Conservation (phyloP, 2,797 vertebrate genomes). For the Catamblyrhynchus diadema region DNA sequence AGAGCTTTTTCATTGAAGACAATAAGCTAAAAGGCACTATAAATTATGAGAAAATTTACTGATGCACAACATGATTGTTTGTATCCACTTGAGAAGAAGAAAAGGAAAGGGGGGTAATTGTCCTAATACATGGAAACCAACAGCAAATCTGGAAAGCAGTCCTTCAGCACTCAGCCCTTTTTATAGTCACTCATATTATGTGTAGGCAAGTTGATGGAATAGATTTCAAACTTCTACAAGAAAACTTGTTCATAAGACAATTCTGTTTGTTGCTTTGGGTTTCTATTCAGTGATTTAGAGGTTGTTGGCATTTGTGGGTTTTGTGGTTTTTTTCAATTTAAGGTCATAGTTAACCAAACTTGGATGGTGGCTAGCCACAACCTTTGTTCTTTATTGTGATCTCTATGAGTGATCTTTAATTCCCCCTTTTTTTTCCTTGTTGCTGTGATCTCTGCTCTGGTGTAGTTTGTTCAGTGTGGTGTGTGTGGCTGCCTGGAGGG, state of each 20-base stretch:
- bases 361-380: neutral
- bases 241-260: neutral
- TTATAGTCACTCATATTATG: neutral
- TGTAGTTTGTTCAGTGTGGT: neutral
- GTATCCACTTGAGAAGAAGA: neutral
- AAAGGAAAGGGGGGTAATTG: neutral
- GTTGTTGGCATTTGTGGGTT: neutral
- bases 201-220: neutral
- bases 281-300: neutral
- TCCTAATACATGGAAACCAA: neutral
- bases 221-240: neutral
- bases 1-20: neutral
- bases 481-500: neutral
- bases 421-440: neutral
- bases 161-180: neutral
- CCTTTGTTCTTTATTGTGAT: neutral
- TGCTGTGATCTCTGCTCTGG: neutral
- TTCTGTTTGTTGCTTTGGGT: neutral
- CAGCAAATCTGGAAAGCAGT: neutral
- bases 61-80: neutral
- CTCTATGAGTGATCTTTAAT: neutral
- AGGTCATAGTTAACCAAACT: neutral
- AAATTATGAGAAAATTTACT: neutral
- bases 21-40: neutral
- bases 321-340: accelerated